Evolutionary conservation across 2,888 invertebrate genomes (phyloP), one percentile per base, ranked within the genome.

Genomic region (Eupithecia vulgata): DNA sequence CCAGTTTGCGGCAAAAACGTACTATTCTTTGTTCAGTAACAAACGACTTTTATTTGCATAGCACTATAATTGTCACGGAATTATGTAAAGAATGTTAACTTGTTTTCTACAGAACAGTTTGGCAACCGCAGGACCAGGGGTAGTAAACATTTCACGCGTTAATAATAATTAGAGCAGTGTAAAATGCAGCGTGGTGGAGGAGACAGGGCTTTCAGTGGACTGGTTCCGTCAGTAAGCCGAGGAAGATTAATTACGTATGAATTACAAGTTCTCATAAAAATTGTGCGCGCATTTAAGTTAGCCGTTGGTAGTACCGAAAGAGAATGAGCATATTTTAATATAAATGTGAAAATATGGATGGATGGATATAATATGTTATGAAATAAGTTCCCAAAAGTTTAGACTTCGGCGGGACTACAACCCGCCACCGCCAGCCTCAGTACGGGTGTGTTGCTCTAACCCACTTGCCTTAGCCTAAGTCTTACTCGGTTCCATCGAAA

Each of bases 1-100:
- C 65, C 25, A 65, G 65, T 65, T 65, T 40, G 40, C 65, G 65
- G 42, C 65, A 40, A 65, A 65, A 65, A 65, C 37, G 40, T 37
- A 30, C 17, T 34, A 61, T 65, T 25, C 40, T 65, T 65, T 65
- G 65, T 65, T 65, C 25, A 10, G 40, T 69, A 66, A 65, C 48
- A 64, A 72, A 68, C 65, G 68, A 73, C 69, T 66, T 45, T 21
- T 57, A 73, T 73, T 73, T 70, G 67, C 73, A 70, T 73, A 66
- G 64, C 68, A 52, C 67, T 70, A 59, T 67, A 73, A 70, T 69
- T 70, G 73, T 73, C 61, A 61, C 59, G 21, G 52, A 72, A 59
- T 70, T 69, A 73, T 73, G 72, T 35, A 69, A 67, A 72, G 72
- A 72, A 72, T 72, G 69, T 35, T 71, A 61, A 64, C 66, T 67